Percentiles rank a stretch among this genome's conserved stretches.
Evolutionary conservation across 2,797 vertebrate species (phyloP).

Genomic region (Crocodylus rhombifer): DNA sequence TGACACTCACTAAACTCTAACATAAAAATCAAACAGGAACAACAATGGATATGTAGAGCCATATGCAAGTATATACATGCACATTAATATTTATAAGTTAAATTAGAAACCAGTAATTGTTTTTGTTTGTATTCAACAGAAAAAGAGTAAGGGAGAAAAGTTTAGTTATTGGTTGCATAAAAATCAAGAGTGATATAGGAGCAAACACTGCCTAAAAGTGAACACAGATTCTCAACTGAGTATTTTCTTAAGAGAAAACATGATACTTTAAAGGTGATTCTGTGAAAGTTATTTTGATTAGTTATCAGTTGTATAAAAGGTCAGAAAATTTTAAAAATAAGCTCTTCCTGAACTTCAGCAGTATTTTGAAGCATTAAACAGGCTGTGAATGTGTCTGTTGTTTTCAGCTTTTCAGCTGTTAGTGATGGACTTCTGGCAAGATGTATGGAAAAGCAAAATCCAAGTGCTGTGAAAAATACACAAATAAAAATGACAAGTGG

Average conservation of each 20-base stretch:
- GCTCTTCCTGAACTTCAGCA: too few species aligned
- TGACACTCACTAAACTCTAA: background rate
- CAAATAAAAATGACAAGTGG: too few species aligned
- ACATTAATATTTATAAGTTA: background rate
- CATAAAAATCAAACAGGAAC: background rate
- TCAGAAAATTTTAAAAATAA: too few species aligned
- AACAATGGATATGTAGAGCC: rapidly evolving
- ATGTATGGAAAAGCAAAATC: background rate
- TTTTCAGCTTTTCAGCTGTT: too few species aligned
- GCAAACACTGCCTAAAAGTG: background rate
- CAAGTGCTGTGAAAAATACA: background rate
- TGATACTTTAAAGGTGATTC: too few species aligned
- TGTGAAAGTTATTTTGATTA: too few species aligned
- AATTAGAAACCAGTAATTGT: background rate
- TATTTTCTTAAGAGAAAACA: too few species aligned
- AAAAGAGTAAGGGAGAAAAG: background rate
- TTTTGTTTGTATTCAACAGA: background rate
- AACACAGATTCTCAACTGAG: background rate
- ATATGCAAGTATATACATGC: background rate
- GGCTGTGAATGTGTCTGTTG: too few species aligned
- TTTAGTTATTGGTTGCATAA: background rate
- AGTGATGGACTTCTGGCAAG: background rate
- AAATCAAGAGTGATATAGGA: background rate
- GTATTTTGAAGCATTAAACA: too few species aligned
- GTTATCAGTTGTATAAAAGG: too few species aligned